phyloP scores from a whole-genome alignment of 1,140 invertebrate species.

The Medauroidea extradentata region DNA sequence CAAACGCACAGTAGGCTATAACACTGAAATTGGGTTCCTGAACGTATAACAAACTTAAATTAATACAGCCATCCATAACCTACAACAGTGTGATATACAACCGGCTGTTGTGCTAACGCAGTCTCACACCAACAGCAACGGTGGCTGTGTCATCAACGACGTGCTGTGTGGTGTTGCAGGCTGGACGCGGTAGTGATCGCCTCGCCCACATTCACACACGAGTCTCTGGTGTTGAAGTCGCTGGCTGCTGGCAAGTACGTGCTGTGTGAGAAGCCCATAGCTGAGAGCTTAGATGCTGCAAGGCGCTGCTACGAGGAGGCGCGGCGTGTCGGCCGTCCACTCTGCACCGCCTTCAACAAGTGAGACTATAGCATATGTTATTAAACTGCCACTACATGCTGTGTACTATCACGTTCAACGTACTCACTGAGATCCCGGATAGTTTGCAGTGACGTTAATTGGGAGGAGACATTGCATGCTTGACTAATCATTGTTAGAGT shows the following conservation, averaged over 20 bases:
- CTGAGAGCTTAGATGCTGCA: constrained; percentile 49
- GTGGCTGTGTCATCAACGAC: no score
- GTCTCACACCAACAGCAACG: no score
- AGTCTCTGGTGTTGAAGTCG: constrained; percentile 53
- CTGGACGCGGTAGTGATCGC: constrained; percentile 53
- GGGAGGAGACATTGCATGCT: no score
- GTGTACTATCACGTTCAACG: neutral
- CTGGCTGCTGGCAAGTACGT: constrained; percentile 58
- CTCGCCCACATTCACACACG: constrained; percentile 58
- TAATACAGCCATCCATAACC: no score
- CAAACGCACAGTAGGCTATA: no score
- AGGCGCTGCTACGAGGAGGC: constrained; percentile 56
- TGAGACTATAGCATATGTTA: neutral
- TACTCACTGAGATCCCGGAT: no score
- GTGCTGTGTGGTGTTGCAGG: no score
- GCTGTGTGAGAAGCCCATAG: constrained; percentile 69
- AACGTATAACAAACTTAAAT: no score
- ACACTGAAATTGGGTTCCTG: no score
- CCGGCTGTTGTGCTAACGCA: no score
- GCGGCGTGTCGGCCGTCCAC: constrained; percentile 47
- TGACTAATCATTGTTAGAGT: neutral
- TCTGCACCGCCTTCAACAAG: constrained; percentile 63
- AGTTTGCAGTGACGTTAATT: no score
- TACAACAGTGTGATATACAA: no score
- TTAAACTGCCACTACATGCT: neutral